Base-by-base conservation (phyloP, 2,113 vertebrate genomes). In the Patagioenas fasciata region DNA sequence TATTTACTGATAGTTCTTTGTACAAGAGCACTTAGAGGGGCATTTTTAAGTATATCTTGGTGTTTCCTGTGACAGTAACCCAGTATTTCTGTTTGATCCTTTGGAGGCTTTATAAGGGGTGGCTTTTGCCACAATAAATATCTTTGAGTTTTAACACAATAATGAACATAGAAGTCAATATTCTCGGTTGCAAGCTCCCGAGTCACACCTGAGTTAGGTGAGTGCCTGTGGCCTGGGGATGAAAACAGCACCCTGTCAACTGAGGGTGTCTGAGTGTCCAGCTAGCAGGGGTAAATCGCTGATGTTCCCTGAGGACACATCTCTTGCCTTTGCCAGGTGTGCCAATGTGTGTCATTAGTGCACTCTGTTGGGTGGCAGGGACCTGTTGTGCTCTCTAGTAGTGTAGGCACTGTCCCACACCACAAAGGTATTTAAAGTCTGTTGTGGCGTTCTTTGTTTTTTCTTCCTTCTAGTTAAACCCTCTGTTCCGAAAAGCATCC, bases 391-490 rank as follows among this genome's bases (percentile, higher is more conserved):
- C 54, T 80, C 38, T 65, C 54, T 50, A 23, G 10, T 91, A 38
- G 3, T 57, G 3, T 73, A 66, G 62, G 38, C 34, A 14, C 24
- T 60, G 44, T 53, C 60, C 48, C 13, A 67, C 36, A 62, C 40
- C 13, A 71, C 57, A 34, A n/a, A 66, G 62, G 34, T 48, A 60
- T 51, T 70, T 64, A 16, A 85, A 53, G 14, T 29, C 34, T 83
- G 18, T 66, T 80, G 6, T 89, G 53, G 12, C 1, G 1, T 54
- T 38, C 21, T 5, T 18, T 7, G 25, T 50, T 51, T 80, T 56
- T 31, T 5, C 32, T 62, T 21, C 31, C 20, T 96, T 92, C 64
- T 69, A 98, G 98, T 85, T 91, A 96, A 84, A 73, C 44, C 91
- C 1, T 9, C 32, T 14, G 70, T 31, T 85, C 31, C 26, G 0